Conservation (phyloP, 2,888 invertebrate species). For the Drosophila formosana region DNA sequence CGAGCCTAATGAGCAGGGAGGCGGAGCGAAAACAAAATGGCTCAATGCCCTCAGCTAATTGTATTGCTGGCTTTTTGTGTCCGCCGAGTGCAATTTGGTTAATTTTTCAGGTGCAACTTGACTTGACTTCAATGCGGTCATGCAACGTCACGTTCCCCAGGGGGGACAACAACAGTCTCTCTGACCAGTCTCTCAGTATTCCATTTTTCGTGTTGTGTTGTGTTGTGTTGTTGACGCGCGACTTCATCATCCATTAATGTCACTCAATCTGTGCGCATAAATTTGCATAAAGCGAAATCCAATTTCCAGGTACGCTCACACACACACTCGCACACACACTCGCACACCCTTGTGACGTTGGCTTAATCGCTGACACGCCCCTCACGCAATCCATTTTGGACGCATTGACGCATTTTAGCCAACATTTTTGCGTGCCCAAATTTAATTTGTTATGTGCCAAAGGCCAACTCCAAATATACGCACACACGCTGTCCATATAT, state of each 20-base stretch:
- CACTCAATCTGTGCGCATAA: slow-evolving; percentile 78
- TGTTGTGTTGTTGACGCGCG: slow-evolving; percentile 33
- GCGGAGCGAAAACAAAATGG: slow-evolving; percentile 44
- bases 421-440: slow-evolving; percentile 65
- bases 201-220: background rate
- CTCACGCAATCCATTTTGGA: slow-evolving; percentile 31
- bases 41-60: slow-evolving; percentile 43
- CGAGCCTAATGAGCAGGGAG: slow-evolving; percentile 40
- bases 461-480: slow-evolving; percentile 5
- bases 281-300: slow-evolving; percentile 79
- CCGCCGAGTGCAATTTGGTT: slow-evolving; percentile 52
- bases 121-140: slow-evolving; percentile 11
- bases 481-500: slow-evolving; percentile 28
- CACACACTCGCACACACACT: slow-evolving; percentile 18
- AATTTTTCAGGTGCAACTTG: slow-evolving; percentile 44
- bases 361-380: slow-evolving; percentile 56
- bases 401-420: slow-evolving; percentile 46
- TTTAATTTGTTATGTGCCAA: slow-evolving; percentile 68
- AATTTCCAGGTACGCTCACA: slow-evolving; percentile 58
- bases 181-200: too few relatives aligned
- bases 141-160: slow-evolving; percentile 1
- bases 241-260: slow-evolving; percentile 79
- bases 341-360: slow-evolving; percentile 23
- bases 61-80: slow-evolving; percentile 26
- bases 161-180: too few relatives aligned